These are phyloP conservation scores for Penaeus monodon DNA, from an alignment of 2,888 invertebrate genomes.

Conservation along the genomic window DNA sequence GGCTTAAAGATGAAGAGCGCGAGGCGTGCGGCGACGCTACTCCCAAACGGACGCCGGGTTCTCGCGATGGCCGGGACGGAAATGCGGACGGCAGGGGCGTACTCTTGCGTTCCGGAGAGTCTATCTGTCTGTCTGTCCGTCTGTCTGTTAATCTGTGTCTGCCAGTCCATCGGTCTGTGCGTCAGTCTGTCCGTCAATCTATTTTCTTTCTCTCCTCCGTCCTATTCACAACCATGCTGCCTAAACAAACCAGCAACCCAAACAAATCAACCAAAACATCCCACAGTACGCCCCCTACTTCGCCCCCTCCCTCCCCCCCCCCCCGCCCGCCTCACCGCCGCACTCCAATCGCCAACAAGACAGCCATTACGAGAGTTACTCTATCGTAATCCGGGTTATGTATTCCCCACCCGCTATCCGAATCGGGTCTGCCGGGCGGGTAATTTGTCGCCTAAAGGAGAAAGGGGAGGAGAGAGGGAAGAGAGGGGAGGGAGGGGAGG, in stretches of 20 bases:
- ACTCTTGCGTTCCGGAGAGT: no score
- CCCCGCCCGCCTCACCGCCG: not conserved
- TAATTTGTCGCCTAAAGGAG: slow-evolving; percentile 2
- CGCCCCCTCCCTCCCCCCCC: not conserved
- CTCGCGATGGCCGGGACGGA: no score
- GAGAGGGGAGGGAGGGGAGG: not conserved
- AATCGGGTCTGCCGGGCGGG: not conserved
- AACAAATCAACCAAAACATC: not conserved
- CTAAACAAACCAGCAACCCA: no score
- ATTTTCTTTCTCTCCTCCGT: not conserved
- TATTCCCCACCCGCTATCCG: not conserved
- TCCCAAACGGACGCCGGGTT: no score
- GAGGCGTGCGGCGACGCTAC: no score
- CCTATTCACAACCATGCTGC: not conserved
- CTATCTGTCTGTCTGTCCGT: not conserved
- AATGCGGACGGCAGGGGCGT: no score
- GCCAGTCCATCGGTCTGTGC: no score
- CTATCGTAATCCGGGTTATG: not conserved
- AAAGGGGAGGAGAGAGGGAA: not conserved
- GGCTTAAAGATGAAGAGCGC: no score
- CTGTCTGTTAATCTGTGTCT: not conserved
- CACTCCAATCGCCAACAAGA: not conserved
- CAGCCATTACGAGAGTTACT: not conserved
- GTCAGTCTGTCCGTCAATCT: not conserved
- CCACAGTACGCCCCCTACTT: not conserved